Base-by-base conservation (phyloP, 1,140 invertebrate species). In the Leptopilina boulardi region DNA sequence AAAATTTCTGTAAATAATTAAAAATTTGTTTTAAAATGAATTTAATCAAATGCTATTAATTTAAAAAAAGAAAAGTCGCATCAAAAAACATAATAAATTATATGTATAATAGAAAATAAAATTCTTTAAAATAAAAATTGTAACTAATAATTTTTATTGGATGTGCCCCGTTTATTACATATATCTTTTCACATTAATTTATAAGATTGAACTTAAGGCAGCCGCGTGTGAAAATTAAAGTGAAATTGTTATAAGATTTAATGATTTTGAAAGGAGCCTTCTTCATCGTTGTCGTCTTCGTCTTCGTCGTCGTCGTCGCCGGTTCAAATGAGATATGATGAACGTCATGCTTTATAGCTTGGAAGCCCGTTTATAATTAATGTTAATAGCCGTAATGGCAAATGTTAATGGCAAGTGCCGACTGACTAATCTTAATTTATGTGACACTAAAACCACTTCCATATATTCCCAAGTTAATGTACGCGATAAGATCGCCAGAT, bases 371-470 rank as follows among this genome's bases (percentile, higher is more conserved):
- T 77, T 82, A 83, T 86, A 86, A 86, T 86, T 86, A 86, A 86
- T 85, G 84, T 84, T 86, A 86, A 85, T 86, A 82, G 84, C 81
- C 79, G 80, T 85, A 87, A 87, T 85, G 82, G 84, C 83, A 86
- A 87, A 87, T 87, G 84, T 87, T 87, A 87, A 87, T 85, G 84
- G 86, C 86, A 85, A 87, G 86, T 83, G 83, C 82, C 82, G 84
- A 86, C 81, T 85, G 82, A 85, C 86, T 87, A 87, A 87, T 87
- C 86, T 87, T 87, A 83, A 87, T 87, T 85, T 87, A 87, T 85
- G 82, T 78, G 83, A 81, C 81, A 81, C 81, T 84, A 83, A 85
- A 83, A 82, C 84, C 84, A 85, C 82, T 86, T 82, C 82, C 81
- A 83, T 85, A 84, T 85, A 86, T 86, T 81, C 80, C 75, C 73